These are phyloP conservation scores for Lycorma delicatula DNA, from an alignment of 1,140 invertebrate species.

Conservation along the genomic window DNA sequence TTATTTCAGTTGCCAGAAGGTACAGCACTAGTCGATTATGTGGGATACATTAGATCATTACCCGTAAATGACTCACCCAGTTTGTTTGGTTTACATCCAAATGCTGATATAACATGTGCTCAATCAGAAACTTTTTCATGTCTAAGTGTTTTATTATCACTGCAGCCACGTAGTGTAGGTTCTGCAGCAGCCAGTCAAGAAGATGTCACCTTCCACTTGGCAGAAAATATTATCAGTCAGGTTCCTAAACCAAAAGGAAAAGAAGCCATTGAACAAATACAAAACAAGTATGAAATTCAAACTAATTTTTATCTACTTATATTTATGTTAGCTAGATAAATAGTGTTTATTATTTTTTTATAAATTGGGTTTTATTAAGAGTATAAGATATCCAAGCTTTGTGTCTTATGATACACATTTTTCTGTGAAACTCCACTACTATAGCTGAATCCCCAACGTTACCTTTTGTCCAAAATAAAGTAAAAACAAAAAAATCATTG, in stretches of 20 bases:
- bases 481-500: no score
- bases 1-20: slow-evolving; percentile 41
- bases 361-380: no score
- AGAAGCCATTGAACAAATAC: slow-evolving; percentile 34
- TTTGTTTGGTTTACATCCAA: slow-evolving; percentile 66
- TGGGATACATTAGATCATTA: slow-evolving; percentile 50
- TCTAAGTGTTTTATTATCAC: slow-evolving; percentile 47
- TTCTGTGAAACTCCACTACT: no score
- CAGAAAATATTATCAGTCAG: slow-evolving; percentile 42
- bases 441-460: no score
- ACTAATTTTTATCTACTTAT: no score
- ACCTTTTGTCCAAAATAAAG: no score
- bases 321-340: no score
- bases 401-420: no score
- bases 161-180: slow-evolving; percentile 50
- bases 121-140: slow-evolving; percentile 56
- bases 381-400: no score
- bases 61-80: slow-evolving; percentile 62
- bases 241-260: slow-evolving; percentile 47
- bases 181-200: slow-evolving; percentile 43
- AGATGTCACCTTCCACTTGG: slow-evolving; percentile 44
- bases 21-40: slow-evolving; percentile 47
- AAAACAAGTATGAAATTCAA: no score
- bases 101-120: slow-evolving; percentile 71
- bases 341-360: no score